phyloP scores from a whole-genome alignment of 1,140 invertebrate species.

The Hestina assimilis region DNA sequence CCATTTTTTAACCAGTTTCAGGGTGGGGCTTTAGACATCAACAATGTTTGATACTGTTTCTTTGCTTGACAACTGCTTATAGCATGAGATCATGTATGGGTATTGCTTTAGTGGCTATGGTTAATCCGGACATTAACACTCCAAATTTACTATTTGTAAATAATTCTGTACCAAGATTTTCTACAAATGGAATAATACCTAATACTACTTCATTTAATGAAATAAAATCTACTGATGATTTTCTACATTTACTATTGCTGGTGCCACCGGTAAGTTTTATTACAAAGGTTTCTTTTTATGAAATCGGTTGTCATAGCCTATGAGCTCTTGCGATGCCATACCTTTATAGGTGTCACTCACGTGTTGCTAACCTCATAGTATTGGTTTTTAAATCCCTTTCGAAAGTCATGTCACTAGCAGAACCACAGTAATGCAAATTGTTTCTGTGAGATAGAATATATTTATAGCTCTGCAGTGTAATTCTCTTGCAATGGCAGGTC shows the following conservation, averaged over 20 bases:
- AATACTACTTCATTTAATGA: conserved; percentile 3
- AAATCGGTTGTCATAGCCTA: too few relatives aligned
- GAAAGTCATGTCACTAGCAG: too few relatives aligned
- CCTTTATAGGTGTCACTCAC: too few relatives aligned
- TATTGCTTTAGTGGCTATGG: conserved; percentile 2
- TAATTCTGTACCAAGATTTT: neutral
- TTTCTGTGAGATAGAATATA: too few relatives aligned
- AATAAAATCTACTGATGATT: conserved; percentile 28
- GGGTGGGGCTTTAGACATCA: conserved; percentile 44
- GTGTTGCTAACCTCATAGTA: too few relatives aligned
- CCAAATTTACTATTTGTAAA: neutral
- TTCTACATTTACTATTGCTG: conserved; percentile 44
- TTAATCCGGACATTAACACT: conserved; percentile 7
- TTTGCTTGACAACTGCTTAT: neutral
- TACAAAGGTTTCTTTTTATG: too few relatives aligned
- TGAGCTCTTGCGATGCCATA: too few relatives aligned
- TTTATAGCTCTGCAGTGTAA: too few relatives aligned
- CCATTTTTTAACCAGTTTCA: conserved; percentile 3
- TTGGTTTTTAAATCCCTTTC: too few relatives aligned
- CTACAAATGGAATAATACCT: neutral
- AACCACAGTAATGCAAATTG: too few relatives aligned
- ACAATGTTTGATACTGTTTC: neutral
- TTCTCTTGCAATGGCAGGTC: too few relatives aligned
- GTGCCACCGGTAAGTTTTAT: conserved; percentile 48
- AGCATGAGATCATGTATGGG: neutral